Evolutionary conservation across 2,888 invertebrate genomes (phyloP), one percentile per base, ranked within the genome.

Genomic region (Plagiodera versicolora): DNA sequence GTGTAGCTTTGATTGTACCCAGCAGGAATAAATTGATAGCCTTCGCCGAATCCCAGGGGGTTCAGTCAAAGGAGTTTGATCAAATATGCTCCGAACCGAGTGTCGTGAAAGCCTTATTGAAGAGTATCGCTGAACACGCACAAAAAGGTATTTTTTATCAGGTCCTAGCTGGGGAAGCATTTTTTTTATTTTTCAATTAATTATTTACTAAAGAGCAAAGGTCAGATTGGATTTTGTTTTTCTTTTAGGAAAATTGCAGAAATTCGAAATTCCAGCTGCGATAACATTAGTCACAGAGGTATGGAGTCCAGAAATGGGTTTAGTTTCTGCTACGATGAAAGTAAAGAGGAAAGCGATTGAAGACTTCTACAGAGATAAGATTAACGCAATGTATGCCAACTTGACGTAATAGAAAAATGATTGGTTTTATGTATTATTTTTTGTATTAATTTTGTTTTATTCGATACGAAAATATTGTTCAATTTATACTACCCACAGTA

Each of bases 261-360:
- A 89, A 77, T 95, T 91, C 80, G 98, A 98, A 81, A 89, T 98
- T 62, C 98, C 98, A 1, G 89, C 90, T 39, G 93, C 91, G 1
- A 87, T 97, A 57, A 92, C 91, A 78, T 83, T 98, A 58, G 92
- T 93, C 78, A 85, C 89, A 53, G 98, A 98, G 75, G 90, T 92
- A 63, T 99, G 98, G 98, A 94, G 96, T 0, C 98, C 98, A 0
- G 98, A 98, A 78, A 93, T 92, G 87, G 98, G 97, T 58, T 87
- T 98, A 50, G 95, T 98, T 9, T 98, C 98, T 28, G 98, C 98
- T 68, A 97, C 98, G 57, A 95, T 98, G 83, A 99, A 99, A 83
- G 85, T 98, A 78, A 98, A 97, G 82, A 86, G 98, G 75, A 96
- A 95, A 86, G 94, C 94, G 80, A 96, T 98, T 73, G 94, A 97